Evolutionary conservation across 2,888 invertebrate species (phyloP).

Genomic region (Penaeus monodon): DNA sequence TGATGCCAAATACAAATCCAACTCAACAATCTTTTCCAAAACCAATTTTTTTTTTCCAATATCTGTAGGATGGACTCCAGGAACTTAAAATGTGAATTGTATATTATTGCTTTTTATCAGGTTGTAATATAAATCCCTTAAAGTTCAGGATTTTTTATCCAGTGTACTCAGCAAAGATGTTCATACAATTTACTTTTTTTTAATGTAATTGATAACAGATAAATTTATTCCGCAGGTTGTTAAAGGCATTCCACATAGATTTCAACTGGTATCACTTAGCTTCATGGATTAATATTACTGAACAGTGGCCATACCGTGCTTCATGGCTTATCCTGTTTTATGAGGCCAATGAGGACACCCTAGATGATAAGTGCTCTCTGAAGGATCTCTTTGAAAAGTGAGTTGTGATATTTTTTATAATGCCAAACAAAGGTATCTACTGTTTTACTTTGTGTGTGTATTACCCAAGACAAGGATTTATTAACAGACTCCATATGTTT

Average conservation of each 20-base stretch:
- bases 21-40: too few species aligned
- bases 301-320: slow-evolving; percentile 98
- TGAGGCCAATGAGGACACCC: slow-evolving; percentile 87
- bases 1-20: too few species aligned
- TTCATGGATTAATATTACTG: slow-evolving; percentile 97
- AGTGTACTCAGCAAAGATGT: too few species aligned
- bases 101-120: too few species aligned
- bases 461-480: background rate
- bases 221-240: slow-evolving; percentile 77
- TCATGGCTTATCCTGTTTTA: slow-evolving; percentile 97
- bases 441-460: too few species aligned
- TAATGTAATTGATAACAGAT: too few species aligned
- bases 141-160: too few species aligned
- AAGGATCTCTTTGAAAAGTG: slow-evolving; percentile 95
- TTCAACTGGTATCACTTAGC: slow-evolving; percentile 99
- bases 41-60: too few species aligned
- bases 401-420: slow-evolving; percentile 68
- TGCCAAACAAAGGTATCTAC: background rate
- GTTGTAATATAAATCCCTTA: too few species aligned
- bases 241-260: slow-evolving; percentile 98
- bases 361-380: slow-evolving; percentile 87
- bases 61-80: too few species aligned
- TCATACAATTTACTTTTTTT: too few species aligned
- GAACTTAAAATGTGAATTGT: too few species aligned
- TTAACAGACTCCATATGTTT: background rate